Percentiles rank a stretch among this genome's conserved stretches.
Evolutionary conservation across 2,888 invertebrate genomes (phyloP).

Genomic region (Apotomis capreana): DNA sequence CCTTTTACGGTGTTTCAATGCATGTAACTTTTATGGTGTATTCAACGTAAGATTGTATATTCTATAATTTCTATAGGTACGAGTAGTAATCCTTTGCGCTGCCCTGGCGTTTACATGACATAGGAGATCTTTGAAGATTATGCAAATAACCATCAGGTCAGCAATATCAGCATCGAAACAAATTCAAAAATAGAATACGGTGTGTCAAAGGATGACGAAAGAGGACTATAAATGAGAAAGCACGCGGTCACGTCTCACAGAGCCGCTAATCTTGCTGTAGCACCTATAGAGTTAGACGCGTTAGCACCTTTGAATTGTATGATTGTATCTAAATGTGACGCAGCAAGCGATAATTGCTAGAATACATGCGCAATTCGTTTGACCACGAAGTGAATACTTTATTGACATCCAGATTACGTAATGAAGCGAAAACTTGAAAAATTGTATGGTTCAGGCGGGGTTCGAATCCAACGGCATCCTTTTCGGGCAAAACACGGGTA

Average conservation of each 20-base stretch:
- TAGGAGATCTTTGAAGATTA: not conserved
- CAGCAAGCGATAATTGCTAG: constrained; percentile 11
- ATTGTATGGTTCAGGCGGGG: no score
- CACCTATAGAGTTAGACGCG: constrained; percentile 8
- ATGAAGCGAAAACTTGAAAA: no score
- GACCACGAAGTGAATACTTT: not conserved
- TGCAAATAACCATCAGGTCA: not conserved
- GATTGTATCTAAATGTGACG: constrained; percentile 28
- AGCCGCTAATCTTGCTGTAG: constrained; percentile 23
- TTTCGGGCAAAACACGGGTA: no score
- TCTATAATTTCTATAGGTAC: no score
- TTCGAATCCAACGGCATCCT: no score
- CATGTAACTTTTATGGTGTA: no score
- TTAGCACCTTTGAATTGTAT: constrained; percentile 27
- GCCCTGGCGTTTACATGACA: no score
- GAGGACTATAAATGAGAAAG: constrained; percentile 13
- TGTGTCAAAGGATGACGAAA: constrained; percentile 8
- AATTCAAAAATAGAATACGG: not conserved
- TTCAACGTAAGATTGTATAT: no score
- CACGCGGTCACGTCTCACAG: constrained; percentile 19
- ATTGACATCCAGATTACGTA: no score
- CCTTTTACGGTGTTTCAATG: no score
- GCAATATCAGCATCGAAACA: not conserved
- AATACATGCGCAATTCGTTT: not conserved
- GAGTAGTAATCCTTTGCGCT: no score